A percentile compares a stretch with the other conserved stretches of the same genome.
Evolutionary conservation across 53 echinoderm and acorn worm species (phyloP).

Genomic region (Echinometra lucunter): DNA sequence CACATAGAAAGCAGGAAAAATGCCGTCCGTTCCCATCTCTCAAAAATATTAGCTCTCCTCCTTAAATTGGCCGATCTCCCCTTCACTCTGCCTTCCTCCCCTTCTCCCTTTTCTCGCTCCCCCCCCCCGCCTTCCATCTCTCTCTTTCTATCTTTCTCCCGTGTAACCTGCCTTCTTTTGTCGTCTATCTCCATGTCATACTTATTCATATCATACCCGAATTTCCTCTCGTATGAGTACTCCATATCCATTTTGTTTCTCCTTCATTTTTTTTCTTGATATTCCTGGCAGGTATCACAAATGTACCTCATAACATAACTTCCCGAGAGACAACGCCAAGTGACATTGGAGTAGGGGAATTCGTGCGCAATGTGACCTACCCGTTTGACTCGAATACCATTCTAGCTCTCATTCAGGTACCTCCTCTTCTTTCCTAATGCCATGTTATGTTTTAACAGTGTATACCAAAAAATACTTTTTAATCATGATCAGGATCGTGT

Average conservation of each 20-base stretch:
- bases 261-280: background rate
- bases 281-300: background rate
- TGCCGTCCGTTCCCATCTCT: background rate
- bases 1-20: too few species aligned
- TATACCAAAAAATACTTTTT: too few species aligned
- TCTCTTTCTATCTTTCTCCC: background rate
- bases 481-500: too few species aligned
- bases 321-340: background rate
- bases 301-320: background rate
- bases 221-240: background rate
- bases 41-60: background rate
- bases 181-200: background rate
- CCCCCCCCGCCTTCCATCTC: background rate
- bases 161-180: too few species aligned
- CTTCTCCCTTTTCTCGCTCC: background rate
- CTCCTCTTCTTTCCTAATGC: background rate
- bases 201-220: background rate
- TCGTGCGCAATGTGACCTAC: slow-evolving; percentile 9
- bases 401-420: slow-evolving; percentile 19
- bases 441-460: background rate
- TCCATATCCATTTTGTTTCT: background rate
- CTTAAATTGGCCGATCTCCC: background rate
- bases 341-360: background rate
- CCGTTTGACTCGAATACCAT: background rate
- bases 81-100: too few species aligned